Base-by-base conservation (phyloP, 2,113 vertebrate species). In the Poeciliopsis turrubarensis region DNA sequence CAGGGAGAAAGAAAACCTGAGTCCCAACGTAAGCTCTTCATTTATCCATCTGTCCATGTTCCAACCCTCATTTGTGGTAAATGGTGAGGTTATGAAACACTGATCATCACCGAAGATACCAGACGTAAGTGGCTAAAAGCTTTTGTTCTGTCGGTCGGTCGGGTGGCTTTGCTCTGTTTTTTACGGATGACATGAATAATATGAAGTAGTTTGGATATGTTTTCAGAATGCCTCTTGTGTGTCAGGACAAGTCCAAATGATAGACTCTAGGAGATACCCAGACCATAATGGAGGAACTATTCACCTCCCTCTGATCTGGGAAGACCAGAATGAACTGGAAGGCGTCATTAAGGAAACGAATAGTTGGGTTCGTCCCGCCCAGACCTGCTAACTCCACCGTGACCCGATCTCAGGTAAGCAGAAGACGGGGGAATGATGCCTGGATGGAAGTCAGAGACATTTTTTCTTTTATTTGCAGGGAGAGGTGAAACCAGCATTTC, bases 381-480 rank as follows among this genome's bases (percentile, higher is more conserved):
- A 15, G 44, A 19, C 44, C 15, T 47, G 44, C 39, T 13, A 47
- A 44, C 11, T 15, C 15, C 44, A 14, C 44, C 15, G 1, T 47
- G 51, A 54, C 22, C 22, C 22, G 47, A 25, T 54, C 22, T 54
- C 51, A 54, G 8, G 25, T 9, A 54, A 54, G 15, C 51, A 54
- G 51, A 25, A 54, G 51, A n/a, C 3, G 5, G 15, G 14, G 15
- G 5, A 54, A 25, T 54, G 22, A 10, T 9, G 9, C 1, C 22
- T 5, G 22, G 22, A 54, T 54, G 51, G 51, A 85, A 76, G 66
- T 81, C 76, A 26, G 47, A 75, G 22, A 47, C 32, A 30, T 68
- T 68, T 71, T 26, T 81, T 32, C 14, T 32, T 77, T 75, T 65
- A 83, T 83, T 79, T 26, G 66, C 74, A 79, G 12, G 73, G 79